phyloP scores from a whole-genome alignment of 2,888 invertebrate species.

The Spodoptera littoralis region DNA sequence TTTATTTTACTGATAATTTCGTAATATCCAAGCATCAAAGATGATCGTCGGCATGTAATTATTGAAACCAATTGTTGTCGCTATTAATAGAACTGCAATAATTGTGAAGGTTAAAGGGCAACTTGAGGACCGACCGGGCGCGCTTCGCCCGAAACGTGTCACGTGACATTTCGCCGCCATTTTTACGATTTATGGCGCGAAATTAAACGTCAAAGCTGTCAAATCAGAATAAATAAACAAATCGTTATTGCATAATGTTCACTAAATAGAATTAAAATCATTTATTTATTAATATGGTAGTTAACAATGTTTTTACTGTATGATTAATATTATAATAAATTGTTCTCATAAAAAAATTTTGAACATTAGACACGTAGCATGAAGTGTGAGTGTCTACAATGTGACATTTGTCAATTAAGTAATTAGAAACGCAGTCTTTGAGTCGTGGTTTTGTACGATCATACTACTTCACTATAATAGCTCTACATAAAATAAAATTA shows the following conservation, averaged over 20 bases:
- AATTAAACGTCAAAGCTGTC: constrained; percentile 51
- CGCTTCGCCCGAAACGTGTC: constrained; percentile 63
- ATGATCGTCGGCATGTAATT: constrained; percentile 69
- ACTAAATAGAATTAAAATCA: too few species aligned
- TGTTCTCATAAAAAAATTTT: background rate
- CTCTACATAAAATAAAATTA: too few species aligned
- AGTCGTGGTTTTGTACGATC: constrained; percentile 22
- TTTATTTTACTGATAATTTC: constrained; percentile 42
- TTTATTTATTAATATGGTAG: too few species aligned
- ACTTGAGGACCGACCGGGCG: constrained; percentile 74
- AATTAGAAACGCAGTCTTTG: constrained; percentile 30
- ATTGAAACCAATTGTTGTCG: constrained; percentile 80
- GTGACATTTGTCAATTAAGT: constrained; percentile 46
- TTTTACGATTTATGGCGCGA: constrained; percentile 61
- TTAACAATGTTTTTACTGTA: too few species aligned
- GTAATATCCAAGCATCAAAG: constrained; percentile 57
- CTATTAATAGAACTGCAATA: constrained; percentile 81
- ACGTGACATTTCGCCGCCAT: constrained; percentile 66
- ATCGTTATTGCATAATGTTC: too few species aligned
- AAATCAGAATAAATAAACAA: background rate
- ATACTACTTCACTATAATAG: constrained; percentile 5
- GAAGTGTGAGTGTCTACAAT: constrained; percentile 33
- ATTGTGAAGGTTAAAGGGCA: constrained; percentile 82
- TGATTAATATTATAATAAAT: background rate
- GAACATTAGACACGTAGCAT: constrained; percentile 9